Evolutionary conservation across 2,113 vertebrate genomes (phyloP).

Genomic region (Pelecanus crispus): DNA sequence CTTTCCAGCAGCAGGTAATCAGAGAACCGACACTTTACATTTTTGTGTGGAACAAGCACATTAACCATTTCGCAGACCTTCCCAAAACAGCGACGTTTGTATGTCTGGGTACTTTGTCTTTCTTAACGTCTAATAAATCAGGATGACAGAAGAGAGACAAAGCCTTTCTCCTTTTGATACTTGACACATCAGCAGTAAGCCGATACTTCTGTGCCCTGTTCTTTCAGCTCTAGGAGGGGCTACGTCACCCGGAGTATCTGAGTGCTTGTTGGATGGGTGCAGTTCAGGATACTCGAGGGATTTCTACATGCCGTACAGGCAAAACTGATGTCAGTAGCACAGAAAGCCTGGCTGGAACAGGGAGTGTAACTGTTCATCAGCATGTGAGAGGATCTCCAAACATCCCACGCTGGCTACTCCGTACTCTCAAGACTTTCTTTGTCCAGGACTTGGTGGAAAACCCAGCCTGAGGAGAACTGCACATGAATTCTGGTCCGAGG

Average conservation of each 20-base stretch:
- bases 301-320: neutral
- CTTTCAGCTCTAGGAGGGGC: neutral
- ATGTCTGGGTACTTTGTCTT: slow-evolving; percentile 14
- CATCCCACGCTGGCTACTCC: neutral
- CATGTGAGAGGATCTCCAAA: neutral
- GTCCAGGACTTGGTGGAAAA: neutral
- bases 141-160: slow-evolving; percentile 27
- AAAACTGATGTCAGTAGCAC: neutral
- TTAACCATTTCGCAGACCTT: slow-evolving; percentile 43
- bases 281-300: neutral
- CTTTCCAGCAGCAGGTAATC: slow-evolving; percentile 13
- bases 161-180: neutral
- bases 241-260: neutral
- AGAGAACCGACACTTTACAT: slow-evolving; percentile 41
- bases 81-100: neutral
- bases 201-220: neutral
- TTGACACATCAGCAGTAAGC: neutral
- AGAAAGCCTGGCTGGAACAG: neutral
- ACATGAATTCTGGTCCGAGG: accelerated
- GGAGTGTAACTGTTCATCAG: neutral
- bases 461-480: neutral
- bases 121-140: slow-evolving; percentile 59
- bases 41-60: slow-evolving; percentile 52
- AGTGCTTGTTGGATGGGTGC: neutral
- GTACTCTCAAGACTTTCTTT: accelerated